Base-by-base conservation (phyloP, 2,113 vertebrate genomes). In the Malurus melanocephalus region DNA sequence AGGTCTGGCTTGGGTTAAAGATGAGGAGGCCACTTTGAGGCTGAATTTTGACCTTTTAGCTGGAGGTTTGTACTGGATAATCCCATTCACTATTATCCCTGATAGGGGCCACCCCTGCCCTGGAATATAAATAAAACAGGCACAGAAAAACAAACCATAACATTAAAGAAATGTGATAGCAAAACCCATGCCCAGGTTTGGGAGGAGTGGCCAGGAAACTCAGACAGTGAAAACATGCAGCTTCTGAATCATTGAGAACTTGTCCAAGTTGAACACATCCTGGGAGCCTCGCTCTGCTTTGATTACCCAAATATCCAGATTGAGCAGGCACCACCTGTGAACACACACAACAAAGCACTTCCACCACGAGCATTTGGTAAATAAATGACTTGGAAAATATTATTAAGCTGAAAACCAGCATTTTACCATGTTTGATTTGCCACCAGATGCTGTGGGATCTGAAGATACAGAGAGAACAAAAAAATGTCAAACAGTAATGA, bases 361-460 rank as follows among this genome's bases (percentile, higher is more conserved):
- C 74, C 78, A 94, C 85, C 67, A 90, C 66, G 60, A 90, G 51
- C 92, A 95, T 90, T 95, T 95, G 92, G 89, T 85, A 90, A 90
- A 93, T 87, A 94, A 95, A 94, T 93, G 71, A 55, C 89, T 93
- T 93, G 95, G 92, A 95, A 95, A 95, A 95, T 62, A 93, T 55
- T 89, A 85, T 87, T 80, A 93, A 92, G 87, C 78, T 95, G 91
- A 89, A 87, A 90, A 10, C 2, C 92, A 90, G 67, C 40, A 52
- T 80, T 89, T 82, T 79, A 62, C 81, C 56, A 10, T 77, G 75
- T 95, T 87, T 93, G 89, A 92, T 92, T 92, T 90, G 66, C 81
- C 74, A 92, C 87, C 95, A 95, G 91, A 94, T 95, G 94, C 81
- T 85, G 51, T 82, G 84, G 81, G 75, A 93, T 53, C 69, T 69